Evolutionary conservation across 2,888 invertebrate species (phyloP).

Genomic region (Lasioglossum lativentre): DNA sequence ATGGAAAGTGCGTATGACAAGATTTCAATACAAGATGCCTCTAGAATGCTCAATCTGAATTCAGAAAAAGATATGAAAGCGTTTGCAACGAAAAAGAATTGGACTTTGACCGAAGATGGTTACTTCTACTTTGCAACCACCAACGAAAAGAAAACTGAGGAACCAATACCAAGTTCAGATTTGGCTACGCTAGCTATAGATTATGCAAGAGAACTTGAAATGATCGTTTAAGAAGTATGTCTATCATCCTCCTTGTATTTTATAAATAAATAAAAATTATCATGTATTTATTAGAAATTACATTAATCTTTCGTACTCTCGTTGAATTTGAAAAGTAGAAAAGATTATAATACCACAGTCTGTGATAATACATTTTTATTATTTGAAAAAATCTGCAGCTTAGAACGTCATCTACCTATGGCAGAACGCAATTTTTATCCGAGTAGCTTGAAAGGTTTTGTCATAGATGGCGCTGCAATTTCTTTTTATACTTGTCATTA

Average conservation of each 20-base stretch:
- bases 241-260: conserved; percentile 49
- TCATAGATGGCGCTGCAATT: too few relatives aligned
- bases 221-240: conserved; percentile 93
- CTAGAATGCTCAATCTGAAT: conserved; percentile 94
- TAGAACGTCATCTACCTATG: too few relatives aligned
- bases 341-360: too few relatives aligned
- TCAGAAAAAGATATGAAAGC: conserved; percentile 91
- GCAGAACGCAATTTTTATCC: too few relatives aligned
- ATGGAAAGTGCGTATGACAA: conserved; percentile 98
- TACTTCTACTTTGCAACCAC: conserved; percentile 92
- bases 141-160: conserved; percentile 91
- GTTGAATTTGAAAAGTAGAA: background rate
- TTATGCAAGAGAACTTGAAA: conserved; percentile 98
- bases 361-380: background rate
- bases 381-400: background rate
- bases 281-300: conserved; percentile 27
- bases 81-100: conserved; percentile 94
- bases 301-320: background rate
- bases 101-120: conserved; percentile 91
- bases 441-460: too few relatives aligned
- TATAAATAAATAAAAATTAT: conserved; percentile 64
- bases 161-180: conserved; percentile 94
- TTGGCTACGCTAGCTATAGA: conserved; percentile 97
- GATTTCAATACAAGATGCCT: conserved; percentile 94
- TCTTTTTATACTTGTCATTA: too few relatives aligned